These are phyloP conservation scores for Mesoligia furuncula DNA, from an alignment of 2,888 invertebrate genomes.

Conservation along the genomic window DNA sequence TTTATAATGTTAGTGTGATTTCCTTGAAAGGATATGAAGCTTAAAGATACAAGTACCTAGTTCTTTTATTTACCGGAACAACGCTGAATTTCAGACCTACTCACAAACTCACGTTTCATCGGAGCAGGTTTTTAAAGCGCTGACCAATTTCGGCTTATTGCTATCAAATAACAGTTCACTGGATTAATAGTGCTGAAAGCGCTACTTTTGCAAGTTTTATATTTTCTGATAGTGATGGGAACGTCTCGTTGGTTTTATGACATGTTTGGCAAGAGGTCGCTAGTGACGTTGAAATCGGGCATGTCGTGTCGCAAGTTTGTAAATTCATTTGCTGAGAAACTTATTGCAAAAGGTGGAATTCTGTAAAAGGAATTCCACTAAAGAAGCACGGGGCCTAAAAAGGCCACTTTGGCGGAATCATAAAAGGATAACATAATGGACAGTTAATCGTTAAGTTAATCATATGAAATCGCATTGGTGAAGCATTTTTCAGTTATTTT, in stretches of 20 bases:
- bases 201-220: slow-evolving; percentile 21
- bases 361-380: neutral
- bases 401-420: too few relatives aligned
- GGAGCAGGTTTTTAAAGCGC: slow-evolving; percentile 22
- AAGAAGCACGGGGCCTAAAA: too few relatives aligned
- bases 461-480: too few relatives aligned
- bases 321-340: neutral
- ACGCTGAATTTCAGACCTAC: slow-evolving; percentile 7
- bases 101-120: slow-evolving; percentile 9
- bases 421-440: too few relatives aligned
- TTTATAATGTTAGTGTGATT: too few relatives aligned
- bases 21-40: slow-evolving; percentile 7
- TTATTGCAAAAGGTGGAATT: neutral
- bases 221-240: slow-evolving; percentile 8
- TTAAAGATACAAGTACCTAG: slow-evolving; percentile 5
- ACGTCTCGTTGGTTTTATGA: slow-evolving; percentile 7
- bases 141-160: slow-evolving; percentile 19
- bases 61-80: slow-evolving; percentile 20
- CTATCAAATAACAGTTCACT: slow-evolving; percentile 28
- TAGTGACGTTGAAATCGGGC: neutral
- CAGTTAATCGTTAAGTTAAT: too few relatives aligned
- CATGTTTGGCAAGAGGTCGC: neutral
- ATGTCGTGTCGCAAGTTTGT: neutral
- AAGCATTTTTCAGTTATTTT: too few relatives aligned
- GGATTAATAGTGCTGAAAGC: slow-evolving; percentile 26